phyloP scores from a whole-genome alignment of 1,140 invertebrate species.

The Anastrepha obliqua region DNA sequence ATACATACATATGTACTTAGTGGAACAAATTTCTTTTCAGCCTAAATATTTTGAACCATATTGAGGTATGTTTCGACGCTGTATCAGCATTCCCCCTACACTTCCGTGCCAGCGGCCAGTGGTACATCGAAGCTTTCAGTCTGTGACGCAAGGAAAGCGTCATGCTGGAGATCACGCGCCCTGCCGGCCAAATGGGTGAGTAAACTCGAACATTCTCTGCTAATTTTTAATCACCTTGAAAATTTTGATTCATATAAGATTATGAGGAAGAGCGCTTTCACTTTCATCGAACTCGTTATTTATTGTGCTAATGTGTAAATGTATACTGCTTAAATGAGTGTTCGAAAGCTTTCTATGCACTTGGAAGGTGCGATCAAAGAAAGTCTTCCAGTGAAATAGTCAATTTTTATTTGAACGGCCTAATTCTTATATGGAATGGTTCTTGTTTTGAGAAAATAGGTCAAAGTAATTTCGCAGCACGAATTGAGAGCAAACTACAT shows the following conservation, averaged over 20 bases:
- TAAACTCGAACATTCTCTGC: conserved; percentile 4
- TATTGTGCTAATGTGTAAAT: neutral
- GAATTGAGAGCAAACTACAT: no score
- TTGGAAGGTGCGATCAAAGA: neutral
- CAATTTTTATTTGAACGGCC: no score
- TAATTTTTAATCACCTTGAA: neutral
- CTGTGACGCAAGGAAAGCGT: neutral
- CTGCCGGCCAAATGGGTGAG: conserved; percentile 1
- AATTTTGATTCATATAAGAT: neutral
- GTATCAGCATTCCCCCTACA: neutral
- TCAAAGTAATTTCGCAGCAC: neutral
- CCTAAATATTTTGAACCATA: neutral
- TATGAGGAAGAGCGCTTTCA: neutral
- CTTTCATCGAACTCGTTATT: neutral
- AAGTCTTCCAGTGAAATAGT: no score
- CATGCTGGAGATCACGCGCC: conserved; percentile 30
- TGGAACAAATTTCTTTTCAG: no score
- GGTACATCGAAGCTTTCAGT: neutral
- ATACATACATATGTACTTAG: no score
- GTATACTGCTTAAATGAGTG: neutral
- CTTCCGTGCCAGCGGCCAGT: neutral
- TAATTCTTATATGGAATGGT: neutral
- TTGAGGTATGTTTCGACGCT: neutral
- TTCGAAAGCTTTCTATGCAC: neutral
- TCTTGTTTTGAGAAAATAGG: neutral